Conservation (phyloP, 2,797 vertebrate genomes). For the Australoheros facetus region DNA sequence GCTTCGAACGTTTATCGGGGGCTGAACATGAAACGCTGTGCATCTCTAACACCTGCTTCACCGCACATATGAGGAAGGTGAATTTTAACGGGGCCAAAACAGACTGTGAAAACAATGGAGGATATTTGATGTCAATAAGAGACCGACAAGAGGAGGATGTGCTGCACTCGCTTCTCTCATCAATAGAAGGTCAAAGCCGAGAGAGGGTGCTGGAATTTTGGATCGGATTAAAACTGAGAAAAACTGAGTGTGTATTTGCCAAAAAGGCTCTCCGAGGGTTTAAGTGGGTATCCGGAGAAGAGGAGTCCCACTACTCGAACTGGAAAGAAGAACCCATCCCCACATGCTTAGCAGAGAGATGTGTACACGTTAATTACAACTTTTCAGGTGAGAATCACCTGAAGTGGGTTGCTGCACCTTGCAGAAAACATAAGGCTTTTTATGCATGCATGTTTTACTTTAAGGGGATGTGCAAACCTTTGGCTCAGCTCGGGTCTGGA, state of each 20-base stretch:
- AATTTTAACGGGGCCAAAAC: constrained; percentile 54
- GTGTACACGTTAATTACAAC: constrained; percentile 60
- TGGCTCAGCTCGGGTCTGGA: constrained; percentile 60
- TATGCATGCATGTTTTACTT: constrained; percentile 79
- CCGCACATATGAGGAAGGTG: constrained; percentile 54
- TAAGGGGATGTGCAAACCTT: constrained; percentile 76
- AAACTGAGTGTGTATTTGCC: constrained; percentile 47
- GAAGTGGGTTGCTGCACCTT: constrained; percentile 69
- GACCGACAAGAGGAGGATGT: constrained; percentile 57
- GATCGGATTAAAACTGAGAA: constrained; percentile 75
- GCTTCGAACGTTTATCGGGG: constrained; percentile 15
- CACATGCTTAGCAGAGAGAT: constrained; percentile 76
- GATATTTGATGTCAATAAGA: constrained; percentile 74
- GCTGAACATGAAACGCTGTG: constrained; percentile 61
- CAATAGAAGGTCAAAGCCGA: neutral
- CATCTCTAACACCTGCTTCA: constrained; percentile 69
- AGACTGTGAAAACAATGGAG: constrained; percentile 71
- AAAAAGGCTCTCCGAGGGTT: constrained; percentile 68
- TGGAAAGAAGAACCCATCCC: constrained; percentile 70
- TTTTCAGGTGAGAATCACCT: constrained; percentile 26
- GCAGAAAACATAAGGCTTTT: constrained; percentile 28
- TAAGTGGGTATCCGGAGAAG: constrained; percentile 68
- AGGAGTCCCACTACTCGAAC: constrained; percentile 71
- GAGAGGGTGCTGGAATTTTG: constrained; percentile 50
- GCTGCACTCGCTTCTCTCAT: constrained; percentile 55